phyloP scores from a whole-genome alignment of 1,140 invertebrate genomes.

The Apis florea region DNA sequence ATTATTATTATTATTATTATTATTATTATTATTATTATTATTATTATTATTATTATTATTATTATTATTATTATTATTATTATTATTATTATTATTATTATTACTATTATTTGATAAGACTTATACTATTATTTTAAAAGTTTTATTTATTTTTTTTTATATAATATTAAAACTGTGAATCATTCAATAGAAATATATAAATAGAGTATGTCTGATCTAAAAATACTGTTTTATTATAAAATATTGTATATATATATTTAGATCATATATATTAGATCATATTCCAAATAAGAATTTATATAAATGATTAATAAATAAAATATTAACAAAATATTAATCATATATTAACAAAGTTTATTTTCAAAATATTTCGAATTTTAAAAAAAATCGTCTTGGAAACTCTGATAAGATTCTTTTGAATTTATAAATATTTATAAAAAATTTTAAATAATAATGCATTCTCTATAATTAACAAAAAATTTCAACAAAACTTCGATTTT shows the following conservation, averaged over 20 bases:
- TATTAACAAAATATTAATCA: too few species aligned
- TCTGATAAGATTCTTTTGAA: not conserved
- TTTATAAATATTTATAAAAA: not conserved
- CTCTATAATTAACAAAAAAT: not conserved
- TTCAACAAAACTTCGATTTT: not conserved
- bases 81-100: too few species aligned
- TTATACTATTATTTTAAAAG: not conserved
- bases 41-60: too few species aligned
- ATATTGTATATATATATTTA: slow-evolving; percentile 4
- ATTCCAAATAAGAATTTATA: slow-evolving; percentile 3
- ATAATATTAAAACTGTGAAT: slow-evolving; percentile 14
- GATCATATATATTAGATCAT: too few species aligned
- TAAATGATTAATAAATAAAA: slow-evolving; percentile 8
- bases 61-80: too few species aligned
- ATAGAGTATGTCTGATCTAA: slow-evolving; percentile 16
- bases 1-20: too few species aligned
- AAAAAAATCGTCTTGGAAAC: not conserved
- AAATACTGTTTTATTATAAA: not conserved
- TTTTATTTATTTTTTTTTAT: not conserved
- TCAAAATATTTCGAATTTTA: not conserved
- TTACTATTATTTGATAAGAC: too few species aligned
- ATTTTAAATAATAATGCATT: not conserved
- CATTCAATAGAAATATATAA: slow-evolving; percentile 18
- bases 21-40: too few species aligned
- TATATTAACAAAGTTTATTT: not conserved